Conservation (phyloP, 2,888 invertebrate genomes). For the Callinectes sapidus region DNA sequence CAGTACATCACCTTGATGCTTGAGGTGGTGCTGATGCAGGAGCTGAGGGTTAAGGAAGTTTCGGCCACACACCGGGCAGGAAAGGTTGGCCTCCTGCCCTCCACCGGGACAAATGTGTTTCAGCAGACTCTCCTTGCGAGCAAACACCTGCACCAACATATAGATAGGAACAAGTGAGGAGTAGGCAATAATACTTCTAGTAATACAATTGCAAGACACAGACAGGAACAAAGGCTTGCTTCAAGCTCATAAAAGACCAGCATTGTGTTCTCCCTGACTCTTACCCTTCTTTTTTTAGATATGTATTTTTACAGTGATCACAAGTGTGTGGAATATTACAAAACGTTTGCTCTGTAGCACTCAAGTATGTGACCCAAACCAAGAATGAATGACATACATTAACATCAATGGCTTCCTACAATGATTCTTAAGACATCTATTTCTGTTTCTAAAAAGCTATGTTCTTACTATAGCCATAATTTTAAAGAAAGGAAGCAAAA, state of each 20-base stretch:
- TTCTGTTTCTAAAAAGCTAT: too few species aligned
- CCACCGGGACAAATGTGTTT: conserved; percentile 73
- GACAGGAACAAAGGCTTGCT: background rate
- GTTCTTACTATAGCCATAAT: too few species aligned
- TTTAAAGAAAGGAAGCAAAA: too few species aligned
- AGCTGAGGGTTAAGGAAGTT: conserved; percentile 77
- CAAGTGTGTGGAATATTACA: too few species aligned
- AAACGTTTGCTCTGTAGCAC: too few species aligned
- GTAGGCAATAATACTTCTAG: background rate
- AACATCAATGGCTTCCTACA: too few species aligned
- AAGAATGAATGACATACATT: too few species aligned
- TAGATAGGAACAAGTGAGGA: background rate
- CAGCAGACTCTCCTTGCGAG: conserved; percentile 77
- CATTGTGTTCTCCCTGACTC: background rate
- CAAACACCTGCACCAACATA: conserved; percentile 76
- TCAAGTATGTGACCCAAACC: too few species aligned
- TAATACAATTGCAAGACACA: background rate
- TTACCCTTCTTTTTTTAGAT: background rate
- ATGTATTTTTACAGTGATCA: too few species aligned
- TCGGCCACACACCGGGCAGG: conserved; percentile 76
- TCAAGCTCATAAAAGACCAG: background rate
- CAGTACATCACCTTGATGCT: conserved; percentile 76
- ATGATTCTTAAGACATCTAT: too few species aligned
- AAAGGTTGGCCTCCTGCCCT: conserved; percentile 74
- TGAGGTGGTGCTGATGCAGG: conserved; percentile 77